Percentiles rank a stretch among this genome's conserved stretches.
These are phyloP conservation scores for Bubo blakistoni DNA, from an alignment of 2,113 vertebrate genomes.

Conservation along the genomic window DNA sequence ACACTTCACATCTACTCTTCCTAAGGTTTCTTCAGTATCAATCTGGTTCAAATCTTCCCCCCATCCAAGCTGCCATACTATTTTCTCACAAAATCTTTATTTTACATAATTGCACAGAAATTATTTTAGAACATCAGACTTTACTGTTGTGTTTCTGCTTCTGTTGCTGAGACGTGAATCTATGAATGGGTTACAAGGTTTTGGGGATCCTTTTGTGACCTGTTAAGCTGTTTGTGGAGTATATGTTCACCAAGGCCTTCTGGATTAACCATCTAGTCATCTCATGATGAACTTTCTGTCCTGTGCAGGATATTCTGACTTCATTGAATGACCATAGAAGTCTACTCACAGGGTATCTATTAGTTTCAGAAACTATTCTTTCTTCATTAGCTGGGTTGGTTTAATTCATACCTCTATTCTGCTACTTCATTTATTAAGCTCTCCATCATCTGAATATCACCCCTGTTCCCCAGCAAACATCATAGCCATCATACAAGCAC, in stretches of 20 bases:
- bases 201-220: background rate
- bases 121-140: background rate
- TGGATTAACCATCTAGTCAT: background rate
- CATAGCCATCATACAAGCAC: background rate
- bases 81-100: background rate
- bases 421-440: background rate
- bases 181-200: background rate
- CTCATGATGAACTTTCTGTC: background rate
- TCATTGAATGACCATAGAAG: accelerated
- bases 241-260: background rate
- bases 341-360: background rate
- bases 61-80: accelerated
- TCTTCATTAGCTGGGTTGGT: background rate
- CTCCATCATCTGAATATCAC: no score
- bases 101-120: background rate
- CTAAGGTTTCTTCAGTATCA: background rate
- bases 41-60: background rate
- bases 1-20: background rate
- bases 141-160: background rate
- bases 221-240: background rate
- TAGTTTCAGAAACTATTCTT: background rate
- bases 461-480: background rate
- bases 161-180: background rate
- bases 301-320: background rate
- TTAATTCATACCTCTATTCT: background rate